These are phyloP conservation scores for Probaryconus sp. DNA, from an alignment of 1,140 invertebrate species.

Conservation along the genomic window DNA sequence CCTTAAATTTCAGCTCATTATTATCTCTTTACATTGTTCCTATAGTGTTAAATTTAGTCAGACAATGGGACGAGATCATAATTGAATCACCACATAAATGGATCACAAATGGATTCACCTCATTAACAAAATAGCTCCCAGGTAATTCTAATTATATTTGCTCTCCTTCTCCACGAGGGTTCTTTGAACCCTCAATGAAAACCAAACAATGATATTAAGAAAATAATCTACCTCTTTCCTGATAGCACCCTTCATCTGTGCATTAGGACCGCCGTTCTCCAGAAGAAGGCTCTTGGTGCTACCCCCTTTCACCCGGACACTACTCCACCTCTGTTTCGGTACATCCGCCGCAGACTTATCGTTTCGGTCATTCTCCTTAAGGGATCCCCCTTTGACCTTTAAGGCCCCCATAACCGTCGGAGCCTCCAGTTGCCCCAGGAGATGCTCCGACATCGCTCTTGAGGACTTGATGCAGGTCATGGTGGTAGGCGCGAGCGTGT, in stretches of 20 bases:
- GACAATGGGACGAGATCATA: no score
- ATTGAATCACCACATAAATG: no score
- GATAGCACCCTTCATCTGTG: slow-evolving; percentile 66
- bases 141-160: no score
- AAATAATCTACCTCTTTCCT: slow-evolving; percentile 74
- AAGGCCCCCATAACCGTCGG: slow-evolving; percentile 65
- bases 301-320: slow-evolving; percentile 73
- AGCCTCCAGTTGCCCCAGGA: slow-evolving; percentile 71
- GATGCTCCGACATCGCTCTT: slow-evolving; percentile 76
- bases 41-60: no score
- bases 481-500: slow-evolving; percentile 72
- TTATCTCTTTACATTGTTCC: no score
- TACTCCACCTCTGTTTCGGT: slow-evolving; percentile 75
- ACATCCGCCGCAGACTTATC: slow-evolving; percentile 62
- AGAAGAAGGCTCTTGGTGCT: slow-evolving; percentile 76
- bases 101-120: no score
- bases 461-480: slow-evolving; percentile 77
- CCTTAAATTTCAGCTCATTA: no score
- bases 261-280: slow-evolving; percentile 74
- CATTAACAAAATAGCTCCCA: no score
- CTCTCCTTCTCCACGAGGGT: no score
- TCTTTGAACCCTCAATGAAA: no score
- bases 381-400: slow-evolving; percentile 68
- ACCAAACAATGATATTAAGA: no score
- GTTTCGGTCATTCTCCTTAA: slow-evolving; percentile 68